phyloP scores from a whole-genome alignment of 2,888 invertebrate species.

The Labia minor region DNA sequence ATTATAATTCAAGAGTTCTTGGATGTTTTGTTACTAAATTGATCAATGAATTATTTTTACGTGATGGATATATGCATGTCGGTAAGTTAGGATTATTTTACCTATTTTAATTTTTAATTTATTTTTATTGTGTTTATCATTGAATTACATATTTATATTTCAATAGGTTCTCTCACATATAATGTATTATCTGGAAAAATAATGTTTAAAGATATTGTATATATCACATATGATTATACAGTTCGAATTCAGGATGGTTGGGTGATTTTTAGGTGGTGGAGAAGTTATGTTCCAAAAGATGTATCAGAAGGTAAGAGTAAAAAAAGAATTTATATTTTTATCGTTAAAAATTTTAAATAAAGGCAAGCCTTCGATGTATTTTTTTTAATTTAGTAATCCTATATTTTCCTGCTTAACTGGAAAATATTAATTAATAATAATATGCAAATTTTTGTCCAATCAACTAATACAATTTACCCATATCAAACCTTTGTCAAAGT shows the following conservation, averaged over 20 bases:
- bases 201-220: conserved; percentile 93
- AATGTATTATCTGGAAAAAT: conserved; percentile 96
- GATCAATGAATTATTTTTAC: conserved; percentile 74
- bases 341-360: conserved; percentile 17
- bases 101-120: conserved; percentile 20
- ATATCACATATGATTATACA: conserved; percentile 87
- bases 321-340: conserved; percentile 15
- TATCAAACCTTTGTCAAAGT: too few species aligned
- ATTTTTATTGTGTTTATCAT: too few species aligned
- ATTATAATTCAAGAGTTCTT: conserved; percentile 86
- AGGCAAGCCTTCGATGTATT: too few species aligned
- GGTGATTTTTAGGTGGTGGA: conserved; percentile 96
- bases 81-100: conserved; percentile 43
- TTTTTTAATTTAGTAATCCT: background rate
- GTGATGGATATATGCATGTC: conserved; percentile 79
- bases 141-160: conserved; percentile 29
- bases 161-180: conserved; percentile 83
- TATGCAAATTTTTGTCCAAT: too few species aligned
- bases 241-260: conserved; percentile 91
- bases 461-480: too few species aligned
- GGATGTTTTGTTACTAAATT: conserved; percentile 83
- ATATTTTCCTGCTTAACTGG: conserved; percentile 16
- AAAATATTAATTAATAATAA: too few species aligned
- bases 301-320: conserved; percentile 85
- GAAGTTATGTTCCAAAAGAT: conserved; percentile 88